phyloP scores from a whole-genome alignment of 2,113 vertebrate genomes.

The Hyaena hyaena region DNA sequence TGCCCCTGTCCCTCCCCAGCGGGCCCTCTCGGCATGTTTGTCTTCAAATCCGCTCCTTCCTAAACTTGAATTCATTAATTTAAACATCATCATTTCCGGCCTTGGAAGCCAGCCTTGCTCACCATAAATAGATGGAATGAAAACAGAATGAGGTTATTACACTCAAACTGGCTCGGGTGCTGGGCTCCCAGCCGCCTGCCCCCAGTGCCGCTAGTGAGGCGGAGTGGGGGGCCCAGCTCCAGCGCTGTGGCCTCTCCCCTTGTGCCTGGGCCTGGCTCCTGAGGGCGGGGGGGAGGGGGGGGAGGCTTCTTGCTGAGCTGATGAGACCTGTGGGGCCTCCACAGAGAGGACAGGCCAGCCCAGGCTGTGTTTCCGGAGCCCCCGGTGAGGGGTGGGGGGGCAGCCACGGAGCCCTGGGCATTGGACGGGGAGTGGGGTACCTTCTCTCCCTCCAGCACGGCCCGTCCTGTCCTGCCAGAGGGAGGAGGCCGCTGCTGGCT shows the following conservation, averaged over 20 bases:
- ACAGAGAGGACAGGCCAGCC: background rate
- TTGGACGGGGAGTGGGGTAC: background rate
- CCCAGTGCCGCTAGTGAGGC: background rate
- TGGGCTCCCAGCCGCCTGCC: background rate
- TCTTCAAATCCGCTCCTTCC: constrained; percentile 8
- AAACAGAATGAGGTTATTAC: background rate
- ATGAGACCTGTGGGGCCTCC: background rate
- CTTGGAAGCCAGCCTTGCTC: constrained; percentile 56
- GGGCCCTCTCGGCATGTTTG: background rate
- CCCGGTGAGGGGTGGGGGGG: background rate
- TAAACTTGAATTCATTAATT: constrained; percentile 66
- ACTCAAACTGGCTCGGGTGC: background rate
- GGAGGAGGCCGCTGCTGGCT: constrained; percentile 64
- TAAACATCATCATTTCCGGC: constrained; percentile 73
- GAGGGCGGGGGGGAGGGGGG: background rate
- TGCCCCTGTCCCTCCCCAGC: background rate
- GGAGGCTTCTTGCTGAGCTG: background rate
- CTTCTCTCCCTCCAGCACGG: background rate
- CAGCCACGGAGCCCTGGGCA: background rate
- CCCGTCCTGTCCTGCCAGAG: background rate
- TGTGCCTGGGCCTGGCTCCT: background rate
- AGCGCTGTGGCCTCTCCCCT: constrained; percentile 83
- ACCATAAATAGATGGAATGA: constrained; percentile 68
- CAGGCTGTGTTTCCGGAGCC: background rate
- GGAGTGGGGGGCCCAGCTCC: background rate